Base-by-base conservation (phyloP, 2,888 invertebrate genomes). In the Enchytraeus crypticus region DNA sequence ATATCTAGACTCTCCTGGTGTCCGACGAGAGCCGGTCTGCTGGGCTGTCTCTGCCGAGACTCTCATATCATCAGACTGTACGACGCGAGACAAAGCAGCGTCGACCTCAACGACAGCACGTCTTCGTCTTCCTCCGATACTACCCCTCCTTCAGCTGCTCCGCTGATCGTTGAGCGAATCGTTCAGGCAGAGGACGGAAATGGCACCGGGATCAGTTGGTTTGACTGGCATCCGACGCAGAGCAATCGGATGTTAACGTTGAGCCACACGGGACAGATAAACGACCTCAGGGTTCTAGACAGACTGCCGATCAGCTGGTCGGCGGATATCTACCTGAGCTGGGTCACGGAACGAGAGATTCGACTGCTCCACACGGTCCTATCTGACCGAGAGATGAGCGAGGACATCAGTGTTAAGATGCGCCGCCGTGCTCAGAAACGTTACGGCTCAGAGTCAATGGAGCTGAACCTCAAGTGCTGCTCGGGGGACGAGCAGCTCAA, bases 201-300 rank as follows among this genome's bases (percentile, higher is more conserved):
- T n/a, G n/a, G n/a, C n/a, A n/a, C n/a, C n/a, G n/a, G n/a, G n/a
- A n/a, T n/a, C n/a, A n/a, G n/a, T 11, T 87, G 90, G 63, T 88
- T 90, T 78, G 85, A 88, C 38, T 95, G 95, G 91, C 93, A 95
- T 80, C 88, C 88, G 1, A 82, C 82, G 3, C 86, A 90, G 72
- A 88, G 87, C 77, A 89, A 89, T 72, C 81, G 89, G 34, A 81
- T 91, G 67, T 80, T 91, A 57, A 85, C 87, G 0, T 84, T 87
- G 53, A 81, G 84, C n/a, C 73, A 82, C 1, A 81, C 77, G 84
- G 87, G 86, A 47, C 77, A 80, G 21, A 80, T 90, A 45, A 84
- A 83, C 47, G 90, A 90, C 80, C 86, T 87, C 73, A 85, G 84
- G 34, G 87, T 91, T 65, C 85, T 85, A 77, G 90, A 91, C 80